phyloP scores from a whole-genome alignment of 2,888 invertebrate genomes.

The Alsophila aescularia region DNA sequence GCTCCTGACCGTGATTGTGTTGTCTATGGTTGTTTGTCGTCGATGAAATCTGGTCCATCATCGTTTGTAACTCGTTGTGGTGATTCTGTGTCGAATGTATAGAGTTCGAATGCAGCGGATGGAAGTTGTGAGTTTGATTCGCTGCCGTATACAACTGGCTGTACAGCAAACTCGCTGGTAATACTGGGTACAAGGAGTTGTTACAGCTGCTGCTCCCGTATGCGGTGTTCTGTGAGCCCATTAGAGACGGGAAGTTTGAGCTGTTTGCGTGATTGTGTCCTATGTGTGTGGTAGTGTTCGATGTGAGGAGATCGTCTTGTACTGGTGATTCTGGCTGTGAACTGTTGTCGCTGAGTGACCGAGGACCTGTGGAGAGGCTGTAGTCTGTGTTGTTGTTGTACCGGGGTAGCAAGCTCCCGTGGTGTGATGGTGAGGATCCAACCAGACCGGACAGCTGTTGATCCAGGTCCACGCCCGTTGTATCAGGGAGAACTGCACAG shows the following conservation, averaged over 20 bases:
- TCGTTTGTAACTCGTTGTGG: constrained; percentile 89
- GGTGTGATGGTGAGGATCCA: constrained; percentile 83
- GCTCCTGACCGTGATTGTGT: constrained; percentile 73
- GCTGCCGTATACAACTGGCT: constrained; percentile 93
- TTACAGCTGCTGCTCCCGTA: constrained; percentile 87
- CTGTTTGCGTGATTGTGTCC: constrained; percentile 85
- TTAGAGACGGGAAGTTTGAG: constrained; percentile 86
- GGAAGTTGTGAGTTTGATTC: constrained; percentile 89
- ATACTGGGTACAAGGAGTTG: constrained; percentile 90
- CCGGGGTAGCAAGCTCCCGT: constrained; percentile 86
- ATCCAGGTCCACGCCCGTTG: constrained; percentile 89
- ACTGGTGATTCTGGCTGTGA: constrained; percentile 93
- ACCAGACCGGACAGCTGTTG: constrained; percentile 88
- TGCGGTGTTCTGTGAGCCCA: constrained; percentile 85
- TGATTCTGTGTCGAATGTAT: constrained; percentile 86
- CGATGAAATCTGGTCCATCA: constrained; percentile 90
- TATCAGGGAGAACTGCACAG: constrained; percentile 89
- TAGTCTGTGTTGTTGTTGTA: constrained; percentile 88
- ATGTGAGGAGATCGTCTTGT: constrained; percentile 89
- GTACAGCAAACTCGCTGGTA: constrained; percentile 92
- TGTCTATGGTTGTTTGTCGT: constrained; percentile 85
- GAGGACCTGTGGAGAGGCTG: constrained; percentile 87
- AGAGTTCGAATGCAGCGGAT: constrained; percentile 87
- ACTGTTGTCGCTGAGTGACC: constrained; percentile 92
- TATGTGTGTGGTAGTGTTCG: constrained; percentile 85